phyloP scores from a whole-genome alignment of 2,113 vertebrate species.

The Ancistrus triradiatus region DNA sequence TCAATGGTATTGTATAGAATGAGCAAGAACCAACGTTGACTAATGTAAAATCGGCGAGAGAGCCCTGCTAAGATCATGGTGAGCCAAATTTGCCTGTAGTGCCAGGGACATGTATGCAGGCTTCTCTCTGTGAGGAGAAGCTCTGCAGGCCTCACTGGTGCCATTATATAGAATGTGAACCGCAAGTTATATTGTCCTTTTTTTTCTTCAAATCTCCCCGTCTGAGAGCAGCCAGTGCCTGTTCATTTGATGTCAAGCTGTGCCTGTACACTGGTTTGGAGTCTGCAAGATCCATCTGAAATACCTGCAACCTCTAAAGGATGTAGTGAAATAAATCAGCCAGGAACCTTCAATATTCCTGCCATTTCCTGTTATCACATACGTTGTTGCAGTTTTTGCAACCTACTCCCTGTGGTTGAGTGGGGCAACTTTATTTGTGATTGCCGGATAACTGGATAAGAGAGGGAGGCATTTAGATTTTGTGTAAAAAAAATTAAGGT shows the following conservation, averaged over 20 bases:
- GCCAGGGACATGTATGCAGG: constrained; percentile 41
- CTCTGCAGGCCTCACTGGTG: constrained; percentile 60
- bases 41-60: constrained; percentile 43
- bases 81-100: constrained; percentile 52
- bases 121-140: constrained; percentile 46
- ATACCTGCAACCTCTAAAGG: constrained; percentile 60
- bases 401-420: constrained; percentile 67
- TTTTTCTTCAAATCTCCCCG: constrained; percentile 52
- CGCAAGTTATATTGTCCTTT: constrained; percentile 48
- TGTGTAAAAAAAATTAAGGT: constrained; percentile 59
- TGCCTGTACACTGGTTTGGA: constrained; percentile 68
- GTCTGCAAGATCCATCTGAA: constrained; percentile 53
- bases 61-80: constrained; percentile 48
- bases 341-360: constrained; percentile 66
- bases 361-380: constrained; percentile 64
- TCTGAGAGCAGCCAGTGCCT: constrained; percentile 71
- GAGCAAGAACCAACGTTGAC: constrained; percentile 12
- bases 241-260: constrained; percentile 65
- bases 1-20: constrained; percentile 40
- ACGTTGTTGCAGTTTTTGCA: constrained; percentile 67
- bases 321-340: constrained; percentile 52
- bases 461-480: constrained; percentile 57
- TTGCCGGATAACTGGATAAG: constrained; percentile 64
- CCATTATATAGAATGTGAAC: constrained; percentile 74
- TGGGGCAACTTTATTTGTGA: constrained; percentile 61